Evolutionary conservation across 1,140 invertebrate genomes (phyloP).

Genomic region (Listronotus bonariensis): DNA sequence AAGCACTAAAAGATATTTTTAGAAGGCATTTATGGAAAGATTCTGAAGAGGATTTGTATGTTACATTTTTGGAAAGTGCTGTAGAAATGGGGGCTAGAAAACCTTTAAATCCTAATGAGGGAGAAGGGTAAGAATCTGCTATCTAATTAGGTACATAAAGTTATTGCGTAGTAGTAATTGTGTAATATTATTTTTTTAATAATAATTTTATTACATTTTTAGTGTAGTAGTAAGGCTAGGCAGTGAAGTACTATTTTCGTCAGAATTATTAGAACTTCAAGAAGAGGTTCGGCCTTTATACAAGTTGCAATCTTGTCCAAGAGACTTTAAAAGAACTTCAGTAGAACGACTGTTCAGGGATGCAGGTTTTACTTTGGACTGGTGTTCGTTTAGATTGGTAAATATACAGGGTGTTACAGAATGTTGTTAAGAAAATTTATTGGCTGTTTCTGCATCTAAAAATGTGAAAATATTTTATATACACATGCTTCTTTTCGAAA

Average conservation of each 20-base stretch:
- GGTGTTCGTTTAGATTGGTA: slow-evolving; percentile 86
- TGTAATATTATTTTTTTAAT: not conserved
- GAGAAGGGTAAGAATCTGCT: slow-evolving; percentile 73
- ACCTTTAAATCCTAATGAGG: slow-evolving; percentile 78
- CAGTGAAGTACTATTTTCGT: slow-evolving; percentile 74
- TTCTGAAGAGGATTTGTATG: slow-evolving; percentile 70
- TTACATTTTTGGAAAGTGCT: slow-evolving; percentile 83
- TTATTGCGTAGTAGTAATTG: not conserved
- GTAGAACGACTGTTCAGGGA: slow-evolving; percentile 82
- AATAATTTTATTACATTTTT: slow-evolving; percentile 40
- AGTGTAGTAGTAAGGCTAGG: slow-evolving; percentile 83
- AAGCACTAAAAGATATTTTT: slow-evolving; percentile 76
- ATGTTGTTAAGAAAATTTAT: slow-evolving; percentile 1
- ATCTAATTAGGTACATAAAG: not conserved
- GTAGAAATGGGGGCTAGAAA: slow-evolving; percentile 80
- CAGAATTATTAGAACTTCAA: slow-evolving; percentile 73
- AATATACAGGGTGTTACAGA: no score
- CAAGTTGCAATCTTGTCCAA: slow-evolving; percentile 74
- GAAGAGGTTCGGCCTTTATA: slow-evolving; percentile 81
- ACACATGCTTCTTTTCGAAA: no score
- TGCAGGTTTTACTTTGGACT: slow-evolving; percentile 79
- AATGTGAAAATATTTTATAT: no score
- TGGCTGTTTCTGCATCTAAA: no score
- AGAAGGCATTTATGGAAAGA: slow-evolving; percentile 66
- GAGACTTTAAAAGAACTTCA: slow-evolving; percentile 81